phyloP scores from a whole-genome alignment of 2,797 vertebrate genomes.

The Mormyrus proboscirostris region DNA sequence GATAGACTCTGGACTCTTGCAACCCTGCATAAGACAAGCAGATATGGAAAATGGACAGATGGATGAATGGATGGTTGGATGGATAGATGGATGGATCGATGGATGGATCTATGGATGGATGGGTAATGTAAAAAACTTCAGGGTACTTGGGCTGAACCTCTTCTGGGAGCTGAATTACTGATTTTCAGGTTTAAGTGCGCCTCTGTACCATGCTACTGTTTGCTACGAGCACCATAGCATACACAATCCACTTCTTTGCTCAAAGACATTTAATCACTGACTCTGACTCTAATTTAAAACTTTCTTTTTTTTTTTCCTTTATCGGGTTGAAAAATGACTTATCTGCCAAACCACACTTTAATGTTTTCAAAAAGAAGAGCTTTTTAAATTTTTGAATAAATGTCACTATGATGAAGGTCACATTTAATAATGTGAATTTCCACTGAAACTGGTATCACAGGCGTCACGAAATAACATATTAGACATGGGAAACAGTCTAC shows the following conservation, averaged over 20 bases:
- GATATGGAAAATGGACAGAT: neutral
- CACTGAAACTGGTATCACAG: neutral
- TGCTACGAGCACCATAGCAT: neutral
- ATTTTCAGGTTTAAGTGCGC: neutral
- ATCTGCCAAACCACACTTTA: neutral
- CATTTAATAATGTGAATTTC: neutral
- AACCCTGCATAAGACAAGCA: neutral
- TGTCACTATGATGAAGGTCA: neutral
- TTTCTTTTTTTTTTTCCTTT: neutral
- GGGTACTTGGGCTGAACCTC: neutral
- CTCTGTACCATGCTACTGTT: neutral
- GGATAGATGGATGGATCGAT: neutral
- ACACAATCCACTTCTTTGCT: neutral
- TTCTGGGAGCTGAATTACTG: neutral
- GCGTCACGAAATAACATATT: neutral
- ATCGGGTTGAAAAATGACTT: neutral
- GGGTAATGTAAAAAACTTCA: neutral
- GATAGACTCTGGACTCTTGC: neutral
- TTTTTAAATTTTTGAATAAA: neutral
- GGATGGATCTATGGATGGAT: neutral
- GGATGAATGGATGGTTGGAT: neutral
- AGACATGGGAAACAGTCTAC: neutral
- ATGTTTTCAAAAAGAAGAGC: neutral
- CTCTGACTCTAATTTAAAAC: slow-evolving; percentile 6
- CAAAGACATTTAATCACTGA: neutral